Evolutionary conservation across 2,888 invertebrate species (phyloP).

Genomic region (Eupelmus urozonus): DNA sequence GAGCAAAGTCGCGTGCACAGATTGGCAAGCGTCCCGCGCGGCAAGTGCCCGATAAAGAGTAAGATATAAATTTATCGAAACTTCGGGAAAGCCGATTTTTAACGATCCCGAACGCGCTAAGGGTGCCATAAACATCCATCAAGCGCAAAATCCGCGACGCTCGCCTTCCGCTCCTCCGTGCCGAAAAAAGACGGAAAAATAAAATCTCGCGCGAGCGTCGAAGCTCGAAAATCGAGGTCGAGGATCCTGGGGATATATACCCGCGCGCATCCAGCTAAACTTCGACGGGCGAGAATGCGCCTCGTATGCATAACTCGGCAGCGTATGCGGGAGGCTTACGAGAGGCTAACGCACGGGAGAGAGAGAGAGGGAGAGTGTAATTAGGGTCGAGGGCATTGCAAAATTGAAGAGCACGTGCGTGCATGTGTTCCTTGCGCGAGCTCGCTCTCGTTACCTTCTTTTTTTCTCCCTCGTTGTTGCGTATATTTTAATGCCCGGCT

Average conservation of each 20-base stretch:
- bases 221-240: slow-evolving; percentile 10
- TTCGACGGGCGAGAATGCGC: not conserved
- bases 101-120: not conserved
- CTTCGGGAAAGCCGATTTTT: too few relatives aligned
- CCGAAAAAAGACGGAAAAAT: not conserved
- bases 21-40: too few relatives aligned
- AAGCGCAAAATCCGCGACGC: too few relatives aligned
- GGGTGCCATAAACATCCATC: not conserved
- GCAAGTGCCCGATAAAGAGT: too few relatives aligned
- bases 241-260: slow-evolving; percentile 2
- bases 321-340: too few relatives aligned
- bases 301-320: not conserved
- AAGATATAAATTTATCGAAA: too few relatives aligned
- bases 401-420: slow-evolving; percentile 27
- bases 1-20: too few relatives aligned
- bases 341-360: slow-evolving; percentile 4
- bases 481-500: not conserved
- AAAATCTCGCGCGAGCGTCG: not conserved
- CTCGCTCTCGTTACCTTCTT: not conserved
- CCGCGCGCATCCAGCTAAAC: not conserved
- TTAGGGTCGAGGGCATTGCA: slow-evolving; percentile 41
- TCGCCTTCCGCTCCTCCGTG: not conserved
- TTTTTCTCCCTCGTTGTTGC: not conserved
- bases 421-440: slow-evolving; percentile 12
- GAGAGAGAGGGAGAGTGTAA: slow-evolving; percentile 22